Percentiles rank a stretch among this genome's conserved stretches.
Evolutionary conservation across 2,113 vertebrate genomes (phyloP).

Genomic region (Athene cunicularia): DNA sequence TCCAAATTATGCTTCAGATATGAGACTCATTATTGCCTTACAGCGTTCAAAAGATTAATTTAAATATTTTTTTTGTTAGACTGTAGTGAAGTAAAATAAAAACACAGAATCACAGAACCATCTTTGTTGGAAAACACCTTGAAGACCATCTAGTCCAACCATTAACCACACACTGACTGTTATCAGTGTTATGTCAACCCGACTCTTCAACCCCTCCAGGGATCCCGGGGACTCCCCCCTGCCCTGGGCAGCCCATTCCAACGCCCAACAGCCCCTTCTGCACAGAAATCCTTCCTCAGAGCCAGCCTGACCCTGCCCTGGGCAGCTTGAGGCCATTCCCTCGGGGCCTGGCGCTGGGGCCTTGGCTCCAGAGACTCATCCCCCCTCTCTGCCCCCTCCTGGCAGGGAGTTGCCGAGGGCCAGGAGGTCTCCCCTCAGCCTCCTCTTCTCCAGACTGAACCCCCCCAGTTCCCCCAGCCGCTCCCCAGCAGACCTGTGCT

Average conservation of each 20-base stretch:
- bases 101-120: neutral
- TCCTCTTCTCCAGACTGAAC: neutral
- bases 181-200: too few species aligned
- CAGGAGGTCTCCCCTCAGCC: neutral
- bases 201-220: neutral
- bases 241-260: neutral
- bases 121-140: neutral
- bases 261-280: fast-evolving
- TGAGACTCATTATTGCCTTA: neutral
- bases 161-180: neutral
- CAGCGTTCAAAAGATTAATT: neutral
- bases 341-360: too few species aligned
- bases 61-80: neutral
- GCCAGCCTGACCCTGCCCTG: neutral
- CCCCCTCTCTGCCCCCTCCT: fast-evolving
- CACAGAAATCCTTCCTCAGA: neutral
- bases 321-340: fast-evolving
- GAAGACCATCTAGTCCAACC: neutral
- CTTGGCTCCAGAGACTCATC: fast-evolving
- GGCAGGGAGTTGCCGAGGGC: neutral
- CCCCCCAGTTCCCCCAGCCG: neutral
- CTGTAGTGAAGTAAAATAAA: neutral
- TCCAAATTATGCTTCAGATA: neutral
- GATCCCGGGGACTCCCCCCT: neutral
- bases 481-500: neutral